Base-by-base conservation (phyloP, 2,888 invertebrate species). In the Leptinotarsa haldemani region DNA sequence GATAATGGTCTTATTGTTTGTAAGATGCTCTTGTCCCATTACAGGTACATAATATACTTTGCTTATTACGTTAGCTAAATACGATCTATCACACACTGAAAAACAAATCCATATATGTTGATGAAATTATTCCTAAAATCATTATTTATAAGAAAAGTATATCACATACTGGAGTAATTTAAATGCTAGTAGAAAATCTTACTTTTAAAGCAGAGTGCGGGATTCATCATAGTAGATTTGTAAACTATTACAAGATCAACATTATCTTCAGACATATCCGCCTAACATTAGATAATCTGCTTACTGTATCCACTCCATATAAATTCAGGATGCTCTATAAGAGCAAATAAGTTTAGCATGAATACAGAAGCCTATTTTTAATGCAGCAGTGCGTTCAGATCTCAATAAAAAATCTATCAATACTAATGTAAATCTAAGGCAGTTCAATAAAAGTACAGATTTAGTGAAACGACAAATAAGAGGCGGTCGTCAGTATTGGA, bases 181-280 rank as follows among this genome's bases (percentile, higher is more conserved):
- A 77, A 80, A 78, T 74, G 71, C 75, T 79, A 70, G 76, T 78
- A 77, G 77, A 80, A 80, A 80, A 70, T 76, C 65, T 80, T 76
- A 78, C 63, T 69, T 78, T 77, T 75, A 76, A 81, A 82, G 80
- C 81, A 79, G 78, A 76, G 81, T 81, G 80, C 80, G 80, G 80
- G 66, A 73, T 76, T 75, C 74, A 75, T 80, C 77, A 76, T 78
- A 77, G 74, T 78, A 79, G 74, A 77, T 80, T 80, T 80, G 81
- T 80, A 80, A 81, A 81, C 80, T 79, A 80, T 81, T 79, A 79
- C 78, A 74, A 75, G 71, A 70, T 67, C 18, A 66, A 47, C 50
- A 25, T 66, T 9, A 66, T 25, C 12, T 66, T 22, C 40, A 40
- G 22, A 66, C 25, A 50, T 47, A 65, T 47, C 48, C 52, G 22